Percentiles rank a stretch among this genome's conserved stretches.
These are phyloP conservation scores for Corynorhinus townsendii DNA, from an alignment of 2,113 vertebrate species.

Conservation along the genomic window DNA sequence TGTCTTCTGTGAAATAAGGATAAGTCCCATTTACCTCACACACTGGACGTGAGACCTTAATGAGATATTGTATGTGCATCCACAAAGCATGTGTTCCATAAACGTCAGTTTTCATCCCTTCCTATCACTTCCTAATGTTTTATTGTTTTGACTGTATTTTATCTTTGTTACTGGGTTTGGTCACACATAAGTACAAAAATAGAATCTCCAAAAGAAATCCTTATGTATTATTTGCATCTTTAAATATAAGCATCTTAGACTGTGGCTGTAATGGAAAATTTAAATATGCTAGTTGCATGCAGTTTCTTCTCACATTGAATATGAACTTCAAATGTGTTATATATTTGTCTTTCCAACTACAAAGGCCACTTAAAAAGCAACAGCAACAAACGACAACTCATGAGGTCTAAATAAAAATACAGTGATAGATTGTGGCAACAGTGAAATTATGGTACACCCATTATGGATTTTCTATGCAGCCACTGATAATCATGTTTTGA, in stretches of 20 bases:
- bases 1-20: background rate
- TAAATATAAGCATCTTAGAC: constrained; percentile 24
- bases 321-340: constrained; percentile 46
- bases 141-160: background rate
- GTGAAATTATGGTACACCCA: background rate
- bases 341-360: background rate
- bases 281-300: constrained; percentile 26
- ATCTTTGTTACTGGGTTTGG: background rate
- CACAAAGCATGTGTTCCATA: background rate
- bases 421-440: background rate
- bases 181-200: background rate
- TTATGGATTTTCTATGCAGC: background rate
- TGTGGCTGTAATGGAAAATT: background rate
- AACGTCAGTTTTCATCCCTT: background rate
- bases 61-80: background rate
- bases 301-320: constrained; percentile 20
- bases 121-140: background rate
- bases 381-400: background rate
- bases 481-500: constrained; percentile 8
- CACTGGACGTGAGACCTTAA: background rate
- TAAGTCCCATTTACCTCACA: background rate
- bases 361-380: background rate
- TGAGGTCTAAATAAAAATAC: background rate
- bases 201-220: background rate
- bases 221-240: background rate